These are phyloP conservation scores for Apis dorsata DNA, from an alignment of 1,140 invertebrate species.

Conservation along the genomic window DNA sequence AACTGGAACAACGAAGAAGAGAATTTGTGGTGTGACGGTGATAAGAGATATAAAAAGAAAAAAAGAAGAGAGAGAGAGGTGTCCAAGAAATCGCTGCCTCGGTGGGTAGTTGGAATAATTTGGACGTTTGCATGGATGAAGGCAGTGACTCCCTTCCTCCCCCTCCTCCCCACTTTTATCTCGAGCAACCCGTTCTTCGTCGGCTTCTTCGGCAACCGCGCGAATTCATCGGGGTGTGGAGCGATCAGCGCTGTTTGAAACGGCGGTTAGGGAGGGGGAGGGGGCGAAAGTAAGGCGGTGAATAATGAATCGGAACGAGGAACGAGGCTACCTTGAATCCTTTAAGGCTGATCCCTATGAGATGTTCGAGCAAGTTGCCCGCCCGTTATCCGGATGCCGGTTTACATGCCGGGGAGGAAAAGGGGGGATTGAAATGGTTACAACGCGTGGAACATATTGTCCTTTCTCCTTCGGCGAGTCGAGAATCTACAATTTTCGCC, in stretches of 20 bases:
- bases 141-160: background rate
- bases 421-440: constrained; percentile 39
- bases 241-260: constrained; percentile 47
- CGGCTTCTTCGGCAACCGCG: constrained; percentile 10
- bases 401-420: constrained; percentile 36
- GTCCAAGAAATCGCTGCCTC: constrained; percentile 56
- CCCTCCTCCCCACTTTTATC: background rate
- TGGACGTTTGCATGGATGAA: constrained; percentile 71
- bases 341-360: constrained; percentile 60
- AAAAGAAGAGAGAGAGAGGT: background rate
- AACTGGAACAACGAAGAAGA: background rate
- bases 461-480: background rate
- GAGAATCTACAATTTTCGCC: too few relatives aligned
- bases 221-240: constrained; percentile 29
- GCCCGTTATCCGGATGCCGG: constrained; percentile 49
- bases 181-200: constrained; percentile 16
- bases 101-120: constrained; percentile 67
- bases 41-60: too few relatives aligned
- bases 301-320: constrained; percentile 58
- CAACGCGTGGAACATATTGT: constrained; percentile 30
- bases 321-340: constrained; percentile 34
- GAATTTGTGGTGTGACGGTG: background rate
- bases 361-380: constrained; percentile 62
- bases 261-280: background rate
- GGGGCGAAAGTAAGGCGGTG: constrained; percentile 54